Conservation (phyloP, 23 tunicate species). For the Trididemnum miniatum region DNA sequence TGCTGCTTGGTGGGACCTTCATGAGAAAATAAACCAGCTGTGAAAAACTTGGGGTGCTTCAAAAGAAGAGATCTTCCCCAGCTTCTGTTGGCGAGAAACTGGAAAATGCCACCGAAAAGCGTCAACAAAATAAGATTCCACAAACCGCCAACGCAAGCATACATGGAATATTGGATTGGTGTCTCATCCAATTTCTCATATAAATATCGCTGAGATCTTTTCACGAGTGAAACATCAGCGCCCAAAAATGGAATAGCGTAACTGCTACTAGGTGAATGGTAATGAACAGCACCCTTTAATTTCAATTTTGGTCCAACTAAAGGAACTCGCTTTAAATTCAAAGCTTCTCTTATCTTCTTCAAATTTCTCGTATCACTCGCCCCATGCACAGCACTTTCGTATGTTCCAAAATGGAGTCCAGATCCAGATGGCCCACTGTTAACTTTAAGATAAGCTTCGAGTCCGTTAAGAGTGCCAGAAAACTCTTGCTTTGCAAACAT, state of each 20-base stretch:
- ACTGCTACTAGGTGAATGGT: not conserved
- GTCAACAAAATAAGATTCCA: conserved; percentile 29
- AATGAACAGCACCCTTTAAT: conserved; percentile 43
- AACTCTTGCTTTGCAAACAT: conserved; percentile 51
- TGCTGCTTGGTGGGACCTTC: conserved; percentile 83
- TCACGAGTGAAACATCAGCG: conserved; percentile 81
- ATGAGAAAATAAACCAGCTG: conserved; percentile 65
- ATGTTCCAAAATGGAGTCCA: conserved; percentile 73
- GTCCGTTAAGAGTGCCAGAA: conserved; percentile 54
- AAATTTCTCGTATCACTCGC: conserved; percentile 31
- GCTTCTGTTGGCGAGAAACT: conserved; percentile 43
- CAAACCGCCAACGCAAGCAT: conserved; percentile 35
- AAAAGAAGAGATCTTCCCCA: conserved; percentile 77
- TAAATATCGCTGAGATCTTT: conserved; percentile 69
- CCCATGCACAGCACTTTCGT: conserved; percentile 86
- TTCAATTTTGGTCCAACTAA: conserved; percentile 66
- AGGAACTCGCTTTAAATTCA: conserved; percentile 39
- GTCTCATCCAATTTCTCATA: conserved; percentile 35
- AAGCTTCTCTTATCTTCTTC: conserved; percentile 43
- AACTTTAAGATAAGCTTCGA: conserved; percentile 57
- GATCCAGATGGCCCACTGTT: conserved; percentile 53
- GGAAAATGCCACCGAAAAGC: conserved; percentile 57
- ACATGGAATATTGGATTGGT: conserved; percentile 86
- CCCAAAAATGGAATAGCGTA: conserved; percentile 87
- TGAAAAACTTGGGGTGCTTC: conserved; percentile 77